phyloP scores from a whole-genome alignment of 2,888 invertebrate species.

The Nemoura dubitans region DNA sequence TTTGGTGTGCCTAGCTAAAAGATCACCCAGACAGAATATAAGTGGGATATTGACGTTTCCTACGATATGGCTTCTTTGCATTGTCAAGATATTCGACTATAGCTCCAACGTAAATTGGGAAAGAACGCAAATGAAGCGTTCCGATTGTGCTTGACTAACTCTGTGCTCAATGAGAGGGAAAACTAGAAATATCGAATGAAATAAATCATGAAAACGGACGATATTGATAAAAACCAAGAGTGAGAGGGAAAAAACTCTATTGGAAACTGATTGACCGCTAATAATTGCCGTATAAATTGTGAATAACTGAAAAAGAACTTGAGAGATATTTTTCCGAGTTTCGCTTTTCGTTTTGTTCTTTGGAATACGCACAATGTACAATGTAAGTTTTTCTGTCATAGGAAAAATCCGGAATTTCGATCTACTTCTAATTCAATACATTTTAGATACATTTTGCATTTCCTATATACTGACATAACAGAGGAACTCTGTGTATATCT shows the following conservation, averaged over 20 bases:
- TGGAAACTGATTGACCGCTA: neutral
- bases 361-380: neutral
- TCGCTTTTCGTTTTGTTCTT: neutral
- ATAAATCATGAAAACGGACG: neutral
- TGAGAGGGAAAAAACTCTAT: neutral
- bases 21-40: slow-evolving; percentile 1
- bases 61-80: neutral
- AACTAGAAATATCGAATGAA: slow-evolving; percentile 7
- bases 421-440: neutral
- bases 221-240: neutral
- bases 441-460: neutral
- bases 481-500: neutral
- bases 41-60: neutral
- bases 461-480: neutral
- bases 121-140: neutral
- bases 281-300: neutral
- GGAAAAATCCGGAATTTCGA: neutral
- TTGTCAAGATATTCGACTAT: neutral
- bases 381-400: neutral
- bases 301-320: neutral
- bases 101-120: neutral
- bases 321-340: no score
- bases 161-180: neutral
- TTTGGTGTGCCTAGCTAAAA: neutral
- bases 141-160: neutral